Base-by-base conservation (phyloP, 2,888 invertebrate genomes). In the Mimumesa dahlbomi region DNA sequence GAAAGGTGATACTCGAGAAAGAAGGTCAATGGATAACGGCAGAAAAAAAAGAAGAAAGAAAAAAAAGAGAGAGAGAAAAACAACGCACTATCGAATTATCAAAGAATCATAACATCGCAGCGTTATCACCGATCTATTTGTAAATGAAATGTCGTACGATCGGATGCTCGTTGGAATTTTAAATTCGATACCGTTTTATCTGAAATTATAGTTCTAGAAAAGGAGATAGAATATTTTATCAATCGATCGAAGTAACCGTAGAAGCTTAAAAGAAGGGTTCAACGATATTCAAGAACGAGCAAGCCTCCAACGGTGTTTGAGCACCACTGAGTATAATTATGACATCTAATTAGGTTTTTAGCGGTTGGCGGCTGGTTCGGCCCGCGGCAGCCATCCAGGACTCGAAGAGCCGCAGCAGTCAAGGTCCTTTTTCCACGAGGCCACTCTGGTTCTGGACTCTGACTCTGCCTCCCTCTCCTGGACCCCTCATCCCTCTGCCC, bases 311-410 rank as follows among this genome's bases (percentile, higher is more conserved):
- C 16, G 18, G 1, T 6, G 73, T 75, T 84, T 87, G 88, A 82
- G 82, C 80, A 74, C 81, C 87, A 77, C 87, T 87, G 87, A 54
- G 68, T 80, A 84, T 88, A 88, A 88, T 88, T 88, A 88, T 88
- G 88, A 88, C 88, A 87, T 88, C 88, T 88, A 88, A 88, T 88
- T 88, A 88, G 83, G 82, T 87, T 88, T 87, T 87, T 86, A 86
- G 86, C 86, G 82, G 83, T 83, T 81, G 81, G 68, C 82, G 82
- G 84, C 79, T 79, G 82, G 78, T 73, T 77, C 77, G 80, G 72
- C 62, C 80, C 72, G 79, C 76, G 79, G 82, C 81, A 71, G 68
- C 83, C 77, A 79, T 81, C 76, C 77, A 71, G 72, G 77, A 74
- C 71, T 79, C 71, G 73, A 45, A 69, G 63, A 64, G 67, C 69